Evolutionary conservation across 92 coral and sea anemone species (phyloP).

Genomic region (Epizoanthus stellaris): DNA sequence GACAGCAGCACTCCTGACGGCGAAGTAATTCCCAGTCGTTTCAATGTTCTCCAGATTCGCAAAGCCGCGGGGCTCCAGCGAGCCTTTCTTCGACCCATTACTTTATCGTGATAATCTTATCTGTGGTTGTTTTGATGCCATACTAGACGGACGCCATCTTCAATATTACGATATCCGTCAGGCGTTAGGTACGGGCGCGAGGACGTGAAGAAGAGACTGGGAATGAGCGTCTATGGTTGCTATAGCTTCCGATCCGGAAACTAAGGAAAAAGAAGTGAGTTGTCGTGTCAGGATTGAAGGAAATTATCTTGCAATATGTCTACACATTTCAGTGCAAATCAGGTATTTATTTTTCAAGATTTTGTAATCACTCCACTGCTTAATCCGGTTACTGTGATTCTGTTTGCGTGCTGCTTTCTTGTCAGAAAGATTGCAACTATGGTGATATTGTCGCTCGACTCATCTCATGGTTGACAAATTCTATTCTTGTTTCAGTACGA

Average conservation of each 20-base stretch:
- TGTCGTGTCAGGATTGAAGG: background rate
- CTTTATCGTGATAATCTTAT: no score
- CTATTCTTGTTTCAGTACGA: constrained; percentile 74
- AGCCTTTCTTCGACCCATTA: no score
- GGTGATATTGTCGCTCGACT: background rate
- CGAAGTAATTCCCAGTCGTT: background rate
- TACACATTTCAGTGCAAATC: constrained; percentile 97
- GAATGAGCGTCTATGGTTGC: constrained; percentile 24
- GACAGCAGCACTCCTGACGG: background rate
- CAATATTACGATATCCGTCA: background rate
- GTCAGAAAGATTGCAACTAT: background rate
- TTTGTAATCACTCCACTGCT: background rate
- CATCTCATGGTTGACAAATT: background rate
- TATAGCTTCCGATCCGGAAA: constrained; percentile 14
- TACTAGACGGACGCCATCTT: background rate
- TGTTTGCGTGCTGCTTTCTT: background rate
- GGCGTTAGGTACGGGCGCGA: background rate
- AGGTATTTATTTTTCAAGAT: constrained; percentile 60
- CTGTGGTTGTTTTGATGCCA: no score
- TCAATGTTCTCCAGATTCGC: constrained; percentile 22
- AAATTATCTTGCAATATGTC: constrained; percentile 68
- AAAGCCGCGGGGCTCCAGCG: background rate
- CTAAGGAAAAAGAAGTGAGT: background rate
- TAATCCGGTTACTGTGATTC: background rate
- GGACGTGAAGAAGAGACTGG: constrained; percentile 10